Conservation (phyloP, 2,888 invertebrate species). For the Clanis bilineata region DNA sequence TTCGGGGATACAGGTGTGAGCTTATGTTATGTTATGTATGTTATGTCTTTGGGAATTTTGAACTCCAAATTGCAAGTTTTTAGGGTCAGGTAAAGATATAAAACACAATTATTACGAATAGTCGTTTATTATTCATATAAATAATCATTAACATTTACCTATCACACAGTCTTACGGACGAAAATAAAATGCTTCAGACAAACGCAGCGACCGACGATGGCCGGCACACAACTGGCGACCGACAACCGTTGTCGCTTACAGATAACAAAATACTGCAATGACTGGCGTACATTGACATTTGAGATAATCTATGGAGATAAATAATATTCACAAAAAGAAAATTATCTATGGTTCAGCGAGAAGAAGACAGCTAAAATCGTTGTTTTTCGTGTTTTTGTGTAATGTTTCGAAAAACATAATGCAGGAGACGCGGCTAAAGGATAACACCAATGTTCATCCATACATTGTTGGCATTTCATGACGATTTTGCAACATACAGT, state of each 20-base stretch:
- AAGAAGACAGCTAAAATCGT: too few species aligned
- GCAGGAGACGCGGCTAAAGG: too few species aligned
- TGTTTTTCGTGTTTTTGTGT: too few species aligned
- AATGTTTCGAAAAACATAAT: too few species aligned
- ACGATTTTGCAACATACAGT: background rate
- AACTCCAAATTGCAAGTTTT: too few species aligned
- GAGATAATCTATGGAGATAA: background rate
- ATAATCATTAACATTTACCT: constrained; percentile 56
- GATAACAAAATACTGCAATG: background rate
- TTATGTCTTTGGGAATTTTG: too few species aligned
- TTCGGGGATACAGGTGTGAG: too few species aligned
- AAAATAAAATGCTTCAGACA: constrained; percentile 10
- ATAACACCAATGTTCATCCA: too few species aligned
- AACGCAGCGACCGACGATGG: background rate
- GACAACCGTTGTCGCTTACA: background rate
- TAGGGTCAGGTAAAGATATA: constrained; percentile 32
- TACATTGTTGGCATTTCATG: too few species aligned
- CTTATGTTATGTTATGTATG: too few species aligned
- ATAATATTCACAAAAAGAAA: too few species aligned
- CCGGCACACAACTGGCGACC: background rate
- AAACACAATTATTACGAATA: constrained; percentile 50
- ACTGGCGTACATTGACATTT: background rate
- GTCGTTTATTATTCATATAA: constrained; percentile 61
- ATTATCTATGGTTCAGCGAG: too few species aligned
- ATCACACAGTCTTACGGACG: constrained; percentile 38